Evolutionary conservation across 2,888 invertebrate species (phyloP).

Genomic region (Osmoderma eremita): DNA sequence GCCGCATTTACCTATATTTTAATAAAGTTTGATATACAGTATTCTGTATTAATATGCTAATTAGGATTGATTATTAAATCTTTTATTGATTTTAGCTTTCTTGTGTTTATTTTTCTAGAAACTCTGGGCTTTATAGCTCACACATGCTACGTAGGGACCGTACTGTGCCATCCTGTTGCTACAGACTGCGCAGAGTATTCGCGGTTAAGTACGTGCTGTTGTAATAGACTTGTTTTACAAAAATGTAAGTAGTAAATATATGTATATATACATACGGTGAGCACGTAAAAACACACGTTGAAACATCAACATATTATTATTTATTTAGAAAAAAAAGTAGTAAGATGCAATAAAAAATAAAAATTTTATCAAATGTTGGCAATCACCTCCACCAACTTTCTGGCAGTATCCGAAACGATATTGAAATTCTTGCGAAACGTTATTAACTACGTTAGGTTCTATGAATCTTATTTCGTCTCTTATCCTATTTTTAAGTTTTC

Average conservation of each 20-base stretch:
- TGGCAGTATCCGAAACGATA: too few relatives aligned
- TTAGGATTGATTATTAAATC: conserved; percentile 66
- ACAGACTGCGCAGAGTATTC: conserved; percentile 72
- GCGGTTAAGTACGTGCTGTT: conserved; percentile 73
- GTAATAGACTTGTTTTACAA: conserved; percentile 69
- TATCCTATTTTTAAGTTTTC: too few relatives aligned
- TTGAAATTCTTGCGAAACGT: too few relatives aligned
- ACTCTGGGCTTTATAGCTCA: conserved; percentile 75
- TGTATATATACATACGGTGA: neutral
- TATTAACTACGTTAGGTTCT: too few relatives aligned
- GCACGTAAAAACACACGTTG: neutral
- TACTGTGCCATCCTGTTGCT: conserved; percentile 70
- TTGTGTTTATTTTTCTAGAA: conserved; percentile 64
- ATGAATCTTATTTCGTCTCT: too few relatives aligned
- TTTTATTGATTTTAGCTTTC: conserved; percentile 54
- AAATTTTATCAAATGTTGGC: too few relatives aligned
- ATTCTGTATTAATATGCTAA: neutral
- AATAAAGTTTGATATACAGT: neutral
- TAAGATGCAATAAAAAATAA: too few relatives aligned
- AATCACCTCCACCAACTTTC: too few relatives aligned
- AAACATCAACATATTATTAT: too few relatives aligned
- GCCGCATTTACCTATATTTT: neutral
- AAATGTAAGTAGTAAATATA: conserved; percentile 67
- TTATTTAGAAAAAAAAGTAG: too few relatives aligned
- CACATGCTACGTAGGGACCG: conserved; percentile 72